Base-by-base conservation (phyloP, 2,888 invertebrate genomes). In the Luperina testacea region DNA sequence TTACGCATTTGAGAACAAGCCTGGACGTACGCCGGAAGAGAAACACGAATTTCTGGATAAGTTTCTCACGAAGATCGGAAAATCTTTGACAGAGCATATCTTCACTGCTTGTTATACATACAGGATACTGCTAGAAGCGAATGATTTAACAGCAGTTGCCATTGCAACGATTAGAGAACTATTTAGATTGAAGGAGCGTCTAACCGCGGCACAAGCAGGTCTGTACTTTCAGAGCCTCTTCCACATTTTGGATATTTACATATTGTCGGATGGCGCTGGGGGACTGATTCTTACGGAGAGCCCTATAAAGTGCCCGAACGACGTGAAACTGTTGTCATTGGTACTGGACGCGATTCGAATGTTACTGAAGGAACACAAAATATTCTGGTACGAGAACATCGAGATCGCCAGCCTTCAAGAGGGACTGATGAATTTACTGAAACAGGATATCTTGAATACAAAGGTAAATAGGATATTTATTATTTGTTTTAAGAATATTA, bases 381-480 rank as follows among this genome's bases (percentile, higher is more conserved):
- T 93, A 81, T 88, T 90, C 71, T 92, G 93, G 92, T 91, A 93
- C 68, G 92, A 93, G 69, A 92, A 89, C 68, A 78, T 90, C 7
- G 93, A 93, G 76, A 90, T 93, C 2, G 82, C 91, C 6, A 88
- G 88, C 61, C 85, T 92, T n/a, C 92, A 92, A 84, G 89, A 89
- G 64, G 86, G 85, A 59, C 78, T 92, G 32, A 86, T 92, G 81
- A 90, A 92, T 87, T 85, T 93, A 42, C 77, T 93, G 72, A 91
- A 90, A 71, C 88, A 88, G 68, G 86, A 87, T 76, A 78, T 85
- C 51, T 80, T 92, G 75, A 88, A 90, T n/a, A 81, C 83, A 7
- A 90, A 91, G 87, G 92, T 92, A 79, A 85, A 20, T 27, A 15
- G 1, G 11, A 48, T 27, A 57, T 15, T 57, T 32, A n/a, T n/a